Evolutionary conservation across 2,888 invertebrate species (phyloP).

Genomic region (Drosophila austrosaltans): DNA sequence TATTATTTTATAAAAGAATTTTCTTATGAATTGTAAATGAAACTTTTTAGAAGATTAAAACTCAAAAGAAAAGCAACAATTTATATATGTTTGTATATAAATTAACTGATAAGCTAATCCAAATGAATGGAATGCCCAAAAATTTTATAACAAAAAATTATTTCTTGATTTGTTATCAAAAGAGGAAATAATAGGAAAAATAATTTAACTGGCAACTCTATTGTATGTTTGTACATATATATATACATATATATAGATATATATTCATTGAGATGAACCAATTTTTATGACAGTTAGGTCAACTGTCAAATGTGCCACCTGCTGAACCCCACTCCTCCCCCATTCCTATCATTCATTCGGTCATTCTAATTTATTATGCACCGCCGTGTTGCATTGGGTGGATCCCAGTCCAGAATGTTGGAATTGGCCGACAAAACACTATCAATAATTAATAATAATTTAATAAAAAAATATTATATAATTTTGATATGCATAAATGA

Average conservation of each 20-base stretch:
- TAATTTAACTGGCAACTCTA: too few relatives aligned
- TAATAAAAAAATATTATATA: background rate
- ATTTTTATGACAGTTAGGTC: background rate
- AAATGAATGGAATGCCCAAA: too few relatives aligned
- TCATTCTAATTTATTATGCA: conserved; percentile 61
- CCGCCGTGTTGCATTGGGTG: conserved; percentile 40
- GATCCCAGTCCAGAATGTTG: background rate
- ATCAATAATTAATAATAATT: conserved; percentile 53
- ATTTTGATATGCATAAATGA: background rate
- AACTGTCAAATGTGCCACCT: conserved; percentile 14
- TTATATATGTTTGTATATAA: too few relatives aligned
- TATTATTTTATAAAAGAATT: too few relatives aligned
- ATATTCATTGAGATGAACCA: background rate
- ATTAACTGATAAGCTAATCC: too few relatives aligned
- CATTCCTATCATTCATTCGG: too few relatives aligned
- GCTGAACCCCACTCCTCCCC: conserved; percentile 7
- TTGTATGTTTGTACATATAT: background rate
- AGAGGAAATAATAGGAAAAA: too few relatives aligned
- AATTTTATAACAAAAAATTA: too few relatives aligned
- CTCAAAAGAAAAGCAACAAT: too few relatives aligned
- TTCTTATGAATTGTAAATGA: too few relatives aligned
- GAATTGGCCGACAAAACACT: conserved; percentile 38
- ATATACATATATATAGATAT: background rate
- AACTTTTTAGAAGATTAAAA: too few relatives aligned
- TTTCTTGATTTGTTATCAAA: too few relatives aligned